Base-by-base conservation (phyloP, 2,888 invertebrate genomes). In the Amiota minor region DNA sequence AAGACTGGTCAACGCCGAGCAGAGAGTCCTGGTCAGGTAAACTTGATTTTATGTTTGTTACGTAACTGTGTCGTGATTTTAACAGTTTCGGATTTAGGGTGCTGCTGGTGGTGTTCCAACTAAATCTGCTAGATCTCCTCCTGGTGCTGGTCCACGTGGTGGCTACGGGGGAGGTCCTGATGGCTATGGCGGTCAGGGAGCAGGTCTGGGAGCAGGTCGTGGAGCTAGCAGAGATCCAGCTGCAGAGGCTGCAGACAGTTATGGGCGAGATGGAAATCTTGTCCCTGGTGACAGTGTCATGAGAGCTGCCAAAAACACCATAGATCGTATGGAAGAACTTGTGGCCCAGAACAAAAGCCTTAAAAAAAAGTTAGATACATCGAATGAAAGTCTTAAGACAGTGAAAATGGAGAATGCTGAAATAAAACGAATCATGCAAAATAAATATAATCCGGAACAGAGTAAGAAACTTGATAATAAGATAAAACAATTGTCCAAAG, bases 251-350 rank as follows among this genome's bases (percentile, higher is more conserved):
- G 61, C 55, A 0, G 67, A 20, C 12, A 6, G 14, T n/a, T 68
- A 68, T 49, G 67, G 50, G 1, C 67, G 71, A 1, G 71, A 61
- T 61, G 74, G 46, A 20, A 68, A 55, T 18, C 50, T 79, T 9
- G 35, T 81, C 50, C 75, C 74, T 2, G 82, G 80, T 14, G 88
- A 88, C 55, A 87, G 87, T 74, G 77, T 88, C 0, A 71, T 88
- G 0, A 75, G 78, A 70, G 81, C 82, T 69, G 85, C 88, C 23
- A 80, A 81, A 12, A 69, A 79, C 2, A 80, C 81, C 35, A 78
- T 88, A 50, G 74, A 76, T 0, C 79, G 77, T 3, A 72, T 88
- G 76, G 81, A 86, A 47, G 77, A 81, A 1, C n/a, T 85, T 11
- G 73, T 87, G 73, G 70, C 78, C 1, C 81, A 81, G 47, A 88